A percentile compares a stretch with the other conserved stretches of the same genome.
These are phyloP conservation scores for Verasper variegatus DNA, from an alignment of 2,113 vertebrate genomes.

Conservation along the genomic window DNA sequence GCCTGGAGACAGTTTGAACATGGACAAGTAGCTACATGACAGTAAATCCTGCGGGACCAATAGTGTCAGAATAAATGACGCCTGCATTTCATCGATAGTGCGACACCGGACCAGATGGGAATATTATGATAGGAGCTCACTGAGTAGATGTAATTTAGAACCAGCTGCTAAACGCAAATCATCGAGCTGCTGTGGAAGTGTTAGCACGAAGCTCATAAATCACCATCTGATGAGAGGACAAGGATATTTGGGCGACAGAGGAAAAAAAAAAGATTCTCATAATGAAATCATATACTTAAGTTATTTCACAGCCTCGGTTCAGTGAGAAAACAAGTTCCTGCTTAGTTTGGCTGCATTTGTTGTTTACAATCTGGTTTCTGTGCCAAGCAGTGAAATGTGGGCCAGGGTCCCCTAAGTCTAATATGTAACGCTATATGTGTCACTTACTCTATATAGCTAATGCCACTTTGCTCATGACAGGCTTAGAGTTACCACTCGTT, in stretches of 20 bases:
- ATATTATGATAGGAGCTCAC: slow-evolving; percentile 19
- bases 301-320: neutral
- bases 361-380: neutral
- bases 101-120: slow-evolving; percentile 36
- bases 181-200: slow-evolving; percentile 16
- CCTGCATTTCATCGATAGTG: slow-evolving; percentile 7
- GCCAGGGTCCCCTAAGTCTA: neutral
- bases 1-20: slow-evolving; percentile 23
- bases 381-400: slow-evolving; percentile 6
- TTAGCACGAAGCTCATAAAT: slow-evolving; percentile 20
- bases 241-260: neutral
- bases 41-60: slow-evolving; percentile 44
- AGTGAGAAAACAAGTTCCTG: neutral
- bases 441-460: slow-evolving; percentile 28
- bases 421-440: slow-evolving; percentile 44
- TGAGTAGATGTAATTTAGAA: slow-evolving; percentile 31
- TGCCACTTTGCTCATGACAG: slow-evolving; percentile 22
- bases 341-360: neutral
- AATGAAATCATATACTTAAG: neutral
- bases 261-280: neutral
- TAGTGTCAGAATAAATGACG: slow-evolving; percentile 41
- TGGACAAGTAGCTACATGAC: slow-evolving; percentile 32
- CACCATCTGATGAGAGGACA: neutral
- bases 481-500: slow-evolving; percentile 53
- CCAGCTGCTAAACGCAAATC: slow-evolving; percentile 24